phyloP scores from a whole-genome alignment of 2,797 vertebrate genomes.

The Phrynocephalus guinanensis region DNA sequence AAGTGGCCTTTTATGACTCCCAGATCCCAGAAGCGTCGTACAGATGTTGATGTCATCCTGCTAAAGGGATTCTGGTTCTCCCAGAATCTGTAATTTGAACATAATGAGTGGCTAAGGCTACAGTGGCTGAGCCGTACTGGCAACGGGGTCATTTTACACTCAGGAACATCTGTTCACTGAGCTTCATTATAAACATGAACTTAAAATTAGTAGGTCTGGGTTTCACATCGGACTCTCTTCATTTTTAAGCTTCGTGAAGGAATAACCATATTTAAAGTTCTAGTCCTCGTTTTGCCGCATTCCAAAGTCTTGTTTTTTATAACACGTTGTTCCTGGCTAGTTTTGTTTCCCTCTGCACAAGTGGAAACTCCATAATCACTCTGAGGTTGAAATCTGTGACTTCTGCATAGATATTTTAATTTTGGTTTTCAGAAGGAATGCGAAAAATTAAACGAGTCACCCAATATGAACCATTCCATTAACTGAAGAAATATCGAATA shows the following conservation, averaged over 20 bases:
- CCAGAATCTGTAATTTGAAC: slow-evolving; percentile 58
- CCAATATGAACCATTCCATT: background rate
- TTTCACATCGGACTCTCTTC: slow-evolving; percentile 19
- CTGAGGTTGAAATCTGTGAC: background rate
- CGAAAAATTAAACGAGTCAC: background rate
- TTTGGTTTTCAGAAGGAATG: background rate
- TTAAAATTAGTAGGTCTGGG: slow-evolving; percentile 42
- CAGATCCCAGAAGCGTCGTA: slow-evolving; percentile 47
- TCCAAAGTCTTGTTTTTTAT: background rate
- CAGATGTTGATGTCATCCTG: slow-evolving; percentile 44
- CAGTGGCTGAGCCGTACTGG: slow-evolving; percentile 41
- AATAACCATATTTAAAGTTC: background rate
- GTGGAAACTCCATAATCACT: background rate
- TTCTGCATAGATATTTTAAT: slow-evolving; percentile 26
- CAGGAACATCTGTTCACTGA: slow-evolving; percentile 57
- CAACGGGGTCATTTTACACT: slow-evolving; percentile 53
- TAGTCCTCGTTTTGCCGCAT: slow-evolving; percentile 20
- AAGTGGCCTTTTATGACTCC: slow-evolving; percentile 47
- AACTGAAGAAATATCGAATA: background rate
- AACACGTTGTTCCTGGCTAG: slow-evolving; percentile 3
- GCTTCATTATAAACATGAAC: slow-evolving; percentile 37
- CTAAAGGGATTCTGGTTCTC: slow-evolving; percentile 47
- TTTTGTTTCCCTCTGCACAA: background rate
- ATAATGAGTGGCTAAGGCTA: slow-evolving; percentile 59
- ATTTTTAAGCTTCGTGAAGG: slow-evolving; percentile 31